Conservation (phyloP, 23 tunicate species). For the Ciona savignyi region DNA sequence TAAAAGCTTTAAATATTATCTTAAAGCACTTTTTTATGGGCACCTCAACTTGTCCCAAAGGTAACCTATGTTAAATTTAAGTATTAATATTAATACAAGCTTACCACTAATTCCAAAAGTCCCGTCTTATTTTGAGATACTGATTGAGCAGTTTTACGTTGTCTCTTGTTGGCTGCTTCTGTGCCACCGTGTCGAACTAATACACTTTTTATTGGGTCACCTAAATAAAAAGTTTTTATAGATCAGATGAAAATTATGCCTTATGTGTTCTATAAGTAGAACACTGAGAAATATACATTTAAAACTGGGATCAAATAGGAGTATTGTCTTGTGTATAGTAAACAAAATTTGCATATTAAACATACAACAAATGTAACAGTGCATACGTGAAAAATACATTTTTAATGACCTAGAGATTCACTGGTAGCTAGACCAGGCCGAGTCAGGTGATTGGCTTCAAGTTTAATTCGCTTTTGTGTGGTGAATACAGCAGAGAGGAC, state of each 20-base stretch:
- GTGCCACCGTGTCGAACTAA: constrained; percentile 38
- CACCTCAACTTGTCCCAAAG: too few relatives aligned
- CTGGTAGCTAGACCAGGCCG: constrained; percentile 79
- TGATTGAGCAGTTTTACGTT: constrained; percentile 20
- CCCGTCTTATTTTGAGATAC: constrained; percentile 48
- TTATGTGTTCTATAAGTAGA: too few relatives aligned
- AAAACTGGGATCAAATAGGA: too few relatives aligned
- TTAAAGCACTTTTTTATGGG: too few relatives aligned
- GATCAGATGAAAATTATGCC: too few relatives aligned
- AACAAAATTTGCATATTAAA: neutral
- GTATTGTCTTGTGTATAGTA: too few relatives aligned
- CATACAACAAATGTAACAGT: neutral
- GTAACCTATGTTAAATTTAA: too few relatives aligned
- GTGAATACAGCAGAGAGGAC: constrained; percentile 34
- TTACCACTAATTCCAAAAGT: constrained; percentile 22
- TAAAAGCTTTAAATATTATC: too few relatives aligned
- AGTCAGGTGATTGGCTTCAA: constrained; percentile 35
- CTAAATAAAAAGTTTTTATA: constrained; percentile 14
- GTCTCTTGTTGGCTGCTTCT: neutral
- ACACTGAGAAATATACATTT: too few relatives aligned
- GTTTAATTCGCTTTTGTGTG: constrained; percentile 37
- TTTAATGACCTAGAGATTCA: constrained; percentile 72
- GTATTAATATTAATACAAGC: too few relatives aligned
- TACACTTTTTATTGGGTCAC: constrained; percentile 65
- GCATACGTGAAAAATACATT: neutral